These are phyloP conservation scores for Halesus radiatus DNA, from an alignment of 1,140 invertebrate species.

Conservation along the genomic window DNA sequence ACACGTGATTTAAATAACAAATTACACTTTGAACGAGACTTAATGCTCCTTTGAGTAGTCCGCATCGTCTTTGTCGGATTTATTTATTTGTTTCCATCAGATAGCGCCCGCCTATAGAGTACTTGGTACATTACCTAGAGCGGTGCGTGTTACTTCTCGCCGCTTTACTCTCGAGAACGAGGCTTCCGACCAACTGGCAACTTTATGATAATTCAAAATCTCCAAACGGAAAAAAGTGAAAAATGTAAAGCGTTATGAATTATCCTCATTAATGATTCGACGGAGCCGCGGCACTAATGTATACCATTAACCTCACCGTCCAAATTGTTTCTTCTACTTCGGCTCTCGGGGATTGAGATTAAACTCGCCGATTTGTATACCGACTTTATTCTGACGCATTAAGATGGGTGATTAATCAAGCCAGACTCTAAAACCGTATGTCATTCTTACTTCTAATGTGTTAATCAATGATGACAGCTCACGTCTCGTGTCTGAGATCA, in stretches of 20 bases:
- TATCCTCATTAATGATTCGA: conserved; percentile 44
- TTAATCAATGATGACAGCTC: conserved; percentile 12
- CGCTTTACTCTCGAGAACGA: too few relatives aligned
- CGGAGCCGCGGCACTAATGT: conserved; percentile 20
- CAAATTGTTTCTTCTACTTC: conserved; percentile 33
- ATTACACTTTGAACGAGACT: conserved; percentile 53
- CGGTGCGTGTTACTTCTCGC: too few relatives aligned
- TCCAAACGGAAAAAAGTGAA: conserved; percentile 39
- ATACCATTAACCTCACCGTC: conserved; percentile 20
- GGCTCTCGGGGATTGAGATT: conserved; percentile 27
- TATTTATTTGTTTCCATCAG: conserved; percentile 48
- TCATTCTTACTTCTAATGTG: conserved; percentile 19
- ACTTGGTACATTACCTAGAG: background rate
- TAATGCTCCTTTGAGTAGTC: conserved; percentile 47
- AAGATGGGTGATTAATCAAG: conserved; percentile 33
- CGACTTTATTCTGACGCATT: conserved; percentile 34
- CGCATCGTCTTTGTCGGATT: conserved; percentile 38
- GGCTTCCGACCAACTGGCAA: background rate
- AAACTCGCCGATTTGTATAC: conserved; percentile 36
- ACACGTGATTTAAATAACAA: conserved; percentile 52
- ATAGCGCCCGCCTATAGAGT: conserved; percentile 14
- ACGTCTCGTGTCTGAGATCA: conserved; percentile 19
- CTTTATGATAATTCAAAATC: conserved; percentile 38
- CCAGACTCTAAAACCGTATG: conserved; percentile 25
- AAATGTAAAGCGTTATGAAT: conserved; percentile 41